Evolutionary conservation across 2,797 vertebrate species (phyloP), one percentile per base, ranked within the genome.

Genomic region (Rhinella marina): DNA sequence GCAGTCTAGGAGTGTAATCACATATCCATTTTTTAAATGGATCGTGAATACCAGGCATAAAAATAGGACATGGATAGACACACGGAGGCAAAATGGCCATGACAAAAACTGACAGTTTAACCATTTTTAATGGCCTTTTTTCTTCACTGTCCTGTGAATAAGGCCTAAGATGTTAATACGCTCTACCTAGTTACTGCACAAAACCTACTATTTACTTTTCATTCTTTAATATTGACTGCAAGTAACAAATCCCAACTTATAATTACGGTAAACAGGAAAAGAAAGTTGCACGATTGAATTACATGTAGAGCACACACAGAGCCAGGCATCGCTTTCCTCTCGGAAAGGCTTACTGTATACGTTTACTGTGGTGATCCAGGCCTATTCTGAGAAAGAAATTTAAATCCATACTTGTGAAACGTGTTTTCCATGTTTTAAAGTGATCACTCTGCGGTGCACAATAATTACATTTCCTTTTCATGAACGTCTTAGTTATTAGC

Each of bases 401-500:
- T 50, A 48, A 52, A 80, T 7, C 6, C 41, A n/a, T 17, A 19
- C 72, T 52, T 52, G 23, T 77, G 10, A 61, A 61, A 62, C 13
- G 56, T 84, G 59, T 75, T 86, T 87, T 61, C 16, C n/a, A 81
- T 41, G 54, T 11, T 72, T 41, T 0, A 61, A 21, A 81, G 59
- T 25, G 64, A 86, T 27, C 64, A 11, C 61, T 68, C 62, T 59
- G n/a, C 29, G 16, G 29, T 62, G 27, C 76, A 77, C 17, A 77
- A 61, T 66, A 87, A 76, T 81, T 64, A 64, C n/a, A 85, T 85
- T 64, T 85, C 56, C 70, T 59, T 77, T 52, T 87, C 14, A 82
- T 77, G 29, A 77, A 62, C 21, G 16, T 66, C 48, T 82, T 41
- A n/a, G 68, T 87, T 87, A 82, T 87, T 56, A 82, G 72, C 17